Evolutionary conservation across 2,797 vertebrate genomes (phyloP).

Genomic region (Phaenicophaeus curvirostris): DNA sequence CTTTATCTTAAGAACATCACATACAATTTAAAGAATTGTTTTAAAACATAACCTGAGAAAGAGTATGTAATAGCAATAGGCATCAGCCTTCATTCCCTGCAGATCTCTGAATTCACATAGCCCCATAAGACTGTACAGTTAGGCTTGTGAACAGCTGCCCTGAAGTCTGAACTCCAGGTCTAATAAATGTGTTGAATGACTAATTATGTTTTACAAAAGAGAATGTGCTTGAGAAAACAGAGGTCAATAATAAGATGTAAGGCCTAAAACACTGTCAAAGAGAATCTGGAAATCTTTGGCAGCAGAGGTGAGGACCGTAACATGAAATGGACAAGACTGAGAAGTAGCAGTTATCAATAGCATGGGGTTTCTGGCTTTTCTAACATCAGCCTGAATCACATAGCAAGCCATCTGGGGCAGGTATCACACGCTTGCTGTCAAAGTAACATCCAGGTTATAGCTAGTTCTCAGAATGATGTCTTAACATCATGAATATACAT

Average conservation of each 20-base stretch:
- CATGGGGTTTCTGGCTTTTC: not conserved
- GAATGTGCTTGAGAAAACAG: not conserved
- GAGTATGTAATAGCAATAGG: not conserved
- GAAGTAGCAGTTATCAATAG: not conserved
- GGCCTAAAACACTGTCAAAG: not conserved
- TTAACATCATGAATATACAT: not conserved
- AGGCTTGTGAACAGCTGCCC: not conserved
- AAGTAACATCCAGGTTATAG: not conserved
- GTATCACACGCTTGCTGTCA: not conserved
- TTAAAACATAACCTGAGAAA: not conserved
- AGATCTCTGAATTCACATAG: not conserved
- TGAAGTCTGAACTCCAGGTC: not conserved
- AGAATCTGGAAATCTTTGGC: not conserved
- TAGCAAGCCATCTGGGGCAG: not conserved
- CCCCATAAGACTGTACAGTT: not conserved
- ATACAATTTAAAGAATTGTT: not conserved
- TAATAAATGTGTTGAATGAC: not conserved
- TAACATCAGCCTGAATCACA: not conserved
- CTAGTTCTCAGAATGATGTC: not conserved
- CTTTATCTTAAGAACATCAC: not conserved
- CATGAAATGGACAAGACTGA: not conserved
- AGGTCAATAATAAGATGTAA: not conserved
- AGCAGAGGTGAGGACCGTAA: not conserved
- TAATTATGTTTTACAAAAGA: not conserved
- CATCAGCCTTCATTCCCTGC: not conserved